phyloP scores from a whole-genome alignment of 1,140 invertebrate genomes.

The Ips typographus region DNA sequence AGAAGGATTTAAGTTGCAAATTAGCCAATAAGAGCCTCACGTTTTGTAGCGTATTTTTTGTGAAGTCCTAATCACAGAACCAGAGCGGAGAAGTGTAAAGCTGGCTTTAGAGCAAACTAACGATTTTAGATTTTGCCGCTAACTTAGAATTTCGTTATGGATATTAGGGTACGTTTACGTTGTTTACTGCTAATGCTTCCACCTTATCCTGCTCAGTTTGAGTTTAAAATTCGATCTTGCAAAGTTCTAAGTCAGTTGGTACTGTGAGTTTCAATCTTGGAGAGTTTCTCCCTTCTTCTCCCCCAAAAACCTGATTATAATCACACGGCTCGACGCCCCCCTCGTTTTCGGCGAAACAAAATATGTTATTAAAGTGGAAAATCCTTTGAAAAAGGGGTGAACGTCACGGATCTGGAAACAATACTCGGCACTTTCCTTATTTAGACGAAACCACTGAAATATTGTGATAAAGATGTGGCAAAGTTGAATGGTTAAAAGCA shows the following conservation, averaged over 20 bases:
- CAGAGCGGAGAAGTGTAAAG: conserved; percentile 4
- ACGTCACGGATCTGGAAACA: conserved; percentile 8
- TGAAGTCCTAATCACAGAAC: background rate
- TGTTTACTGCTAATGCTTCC: conserved; percentile 31
- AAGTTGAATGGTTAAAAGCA: conserved; percentile 28
- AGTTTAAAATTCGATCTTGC: background rate
- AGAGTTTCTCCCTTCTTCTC: too few relatives aligned
- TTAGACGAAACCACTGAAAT: conserved; percentile 13
- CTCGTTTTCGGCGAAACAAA: background rate
- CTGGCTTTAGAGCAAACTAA: background rate
- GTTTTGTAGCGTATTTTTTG: background rate
- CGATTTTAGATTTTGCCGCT: conserved; percentile 3
- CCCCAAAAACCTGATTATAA: background rate
- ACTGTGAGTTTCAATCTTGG: too few relatives aligned
- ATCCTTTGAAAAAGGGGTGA: background rate
- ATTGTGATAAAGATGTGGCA: conserved; percentile 21
- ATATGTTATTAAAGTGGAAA: conserved; percentile 6
- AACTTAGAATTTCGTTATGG: conserved; percentile 24
- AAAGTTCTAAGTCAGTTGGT: background rate
- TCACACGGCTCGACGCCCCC: background rate
- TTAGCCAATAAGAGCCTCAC: background rate
- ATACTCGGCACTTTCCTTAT: conserved; percentile 15
- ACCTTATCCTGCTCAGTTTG: background rate
- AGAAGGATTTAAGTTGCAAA: conserved; percentile 5
- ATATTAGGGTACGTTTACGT: conserved; percentile 24